Conservation (phyloP, 2,113 vertebrate genomes). For the Chamaetylas fuelleborni region DNA sequence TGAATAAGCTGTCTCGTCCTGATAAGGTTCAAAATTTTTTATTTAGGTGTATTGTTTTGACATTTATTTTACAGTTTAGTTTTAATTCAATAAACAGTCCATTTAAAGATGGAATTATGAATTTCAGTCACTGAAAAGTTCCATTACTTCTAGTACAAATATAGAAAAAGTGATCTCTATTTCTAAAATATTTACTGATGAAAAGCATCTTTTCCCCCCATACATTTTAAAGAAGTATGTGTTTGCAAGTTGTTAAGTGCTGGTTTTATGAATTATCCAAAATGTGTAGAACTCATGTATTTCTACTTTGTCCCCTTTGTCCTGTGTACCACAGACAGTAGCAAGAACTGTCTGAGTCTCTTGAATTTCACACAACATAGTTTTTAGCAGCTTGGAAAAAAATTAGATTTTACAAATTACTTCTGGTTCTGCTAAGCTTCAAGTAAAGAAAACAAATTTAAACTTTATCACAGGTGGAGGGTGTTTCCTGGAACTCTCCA, state of each 20-base stretch:
- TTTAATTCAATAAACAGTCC: background rate
- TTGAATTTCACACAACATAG: background rate
- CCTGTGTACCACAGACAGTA: background rate
- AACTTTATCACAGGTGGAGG: background rate
- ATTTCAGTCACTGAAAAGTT: background rate
- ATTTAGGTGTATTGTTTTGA: background rate
- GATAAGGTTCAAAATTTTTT: background rate
- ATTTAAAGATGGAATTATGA: background rate
- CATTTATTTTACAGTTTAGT: background rate
- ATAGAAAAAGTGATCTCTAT: background rate
- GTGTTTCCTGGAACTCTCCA: background rate
- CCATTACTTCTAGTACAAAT: background rate
- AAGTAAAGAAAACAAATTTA: background rate
- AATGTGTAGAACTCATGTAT: background rate
- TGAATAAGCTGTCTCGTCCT: background rate
- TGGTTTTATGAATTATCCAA: background rate
- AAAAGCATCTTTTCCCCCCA: rapidly evolving
- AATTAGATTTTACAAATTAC: background rate
- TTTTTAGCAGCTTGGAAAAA: background rate
- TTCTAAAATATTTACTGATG: background rate
- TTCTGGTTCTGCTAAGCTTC: background rate
- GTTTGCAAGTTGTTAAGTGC: background rate
- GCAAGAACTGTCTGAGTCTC: background rate
- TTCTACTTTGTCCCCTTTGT: background rate
- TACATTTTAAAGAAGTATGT: background rate